Evolutionary conservation across 2,113 vertebrate genomes (phyloP).

Genomic region (Prunella fulvescens): DNA sequence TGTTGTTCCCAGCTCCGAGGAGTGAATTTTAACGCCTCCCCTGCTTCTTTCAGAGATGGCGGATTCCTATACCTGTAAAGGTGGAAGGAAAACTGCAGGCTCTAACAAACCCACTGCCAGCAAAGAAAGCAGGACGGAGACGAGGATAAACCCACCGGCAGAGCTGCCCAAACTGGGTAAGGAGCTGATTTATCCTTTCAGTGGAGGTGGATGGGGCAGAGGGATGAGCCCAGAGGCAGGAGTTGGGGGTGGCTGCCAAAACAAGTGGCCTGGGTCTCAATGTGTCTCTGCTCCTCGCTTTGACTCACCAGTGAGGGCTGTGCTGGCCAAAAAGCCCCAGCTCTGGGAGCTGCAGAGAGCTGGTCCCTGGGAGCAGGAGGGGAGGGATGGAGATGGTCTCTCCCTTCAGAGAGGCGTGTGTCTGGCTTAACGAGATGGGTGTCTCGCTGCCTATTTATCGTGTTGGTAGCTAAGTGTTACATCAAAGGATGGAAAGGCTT

Average conservation of each 20-base stretch:
- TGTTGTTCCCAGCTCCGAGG: not conserved
- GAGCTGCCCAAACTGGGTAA: constrained; percentile 85
- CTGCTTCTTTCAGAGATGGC: constrained; percentile 83
- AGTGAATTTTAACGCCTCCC: not conserved
- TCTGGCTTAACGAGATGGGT: constrained; percentile 32
- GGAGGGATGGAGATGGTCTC: not conserved
- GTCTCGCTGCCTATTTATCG: not conserved
- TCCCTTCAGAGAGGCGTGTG: not conserved
- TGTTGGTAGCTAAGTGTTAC: constrained; percentile 5
- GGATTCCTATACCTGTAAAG: constrained; percentile 81
- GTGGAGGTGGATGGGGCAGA: fast-evolving
- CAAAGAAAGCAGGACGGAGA: constrained; percentile 79
- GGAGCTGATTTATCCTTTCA: not conserved
- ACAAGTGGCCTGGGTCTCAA: fast-evolving
- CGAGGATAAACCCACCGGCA: constrained; percentile 62
- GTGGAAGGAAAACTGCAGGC: constrained; percentile 81
- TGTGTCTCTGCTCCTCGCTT: not conserved
- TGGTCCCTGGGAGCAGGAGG: not conserved
- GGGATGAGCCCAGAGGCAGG: not conserved
- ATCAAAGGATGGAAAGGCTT: constrained; percentile 36
- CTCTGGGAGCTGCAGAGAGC: not conserved
- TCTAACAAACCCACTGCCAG: constrained; percentile 76
- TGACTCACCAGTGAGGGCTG: fast-evolving
- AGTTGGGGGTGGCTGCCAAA: fast-evolving
- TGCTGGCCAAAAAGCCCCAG: not conserved